Evolutionary conservation across 2,797 vertebrate genomes (phyloP), one percentile per base, ranked within the genome.

Genomic region (Sebastes variabilis): DNA sequence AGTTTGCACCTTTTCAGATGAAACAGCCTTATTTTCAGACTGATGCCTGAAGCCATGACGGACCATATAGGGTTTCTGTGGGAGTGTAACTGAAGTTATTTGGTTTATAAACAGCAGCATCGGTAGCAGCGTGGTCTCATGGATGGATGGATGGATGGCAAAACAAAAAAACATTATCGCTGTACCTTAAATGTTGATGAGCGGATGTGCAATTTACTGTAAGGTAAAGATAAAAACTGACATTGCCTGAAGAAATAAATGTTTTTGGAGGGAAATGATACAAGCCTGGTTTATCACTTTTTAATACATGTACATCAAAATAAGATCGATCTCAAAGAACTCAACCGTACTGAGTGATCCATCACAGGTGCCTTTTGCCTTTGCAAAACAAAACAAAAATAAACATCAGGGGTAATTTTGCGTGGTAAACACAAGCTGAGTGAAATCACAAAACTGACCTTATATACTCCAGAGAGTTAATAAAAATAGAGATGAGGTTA

Each of bases 201-300:
- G 12, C 2, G 2, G 46, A 80, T 80, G 79, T 86, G 82, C 84
- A 81, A 82, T 79, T 81, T 73, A 78, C 59, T 80, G 56, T 72
- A 22, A 22, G 42, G 9, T 66, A 65, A 80, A 70, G 18, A 58
- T 56, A 36, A 34, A 87, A 75, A 77, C 60, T 86, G 77, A 87
- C 71, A 2, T 60, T 83, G 36, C 69, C 58, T 69, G 66, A 76
- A 13, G 2, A 84, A 92, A 88, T 91, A 89, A 80, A 89, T 75
- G 54, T 52, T 81, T 88, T 87, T 72, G 16, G 46, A 78, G 5
- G 34, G 76, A 83, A 80, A 70, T 49, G 0, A 49, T 24, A 2
- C 10, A 29, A n/a, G 11, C 2, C 6, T 83, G 18, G 42, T 77
- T 54, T 58, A 3, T 77, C 30, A 32, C 29, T 66, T 46, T n/a